Percentiles rank a stretch among this genome's conserved stretches.
phyloP scores from a whole-genome alignment of 1,140 invertebrate species.

The Drosophila willistoni region DNA sequence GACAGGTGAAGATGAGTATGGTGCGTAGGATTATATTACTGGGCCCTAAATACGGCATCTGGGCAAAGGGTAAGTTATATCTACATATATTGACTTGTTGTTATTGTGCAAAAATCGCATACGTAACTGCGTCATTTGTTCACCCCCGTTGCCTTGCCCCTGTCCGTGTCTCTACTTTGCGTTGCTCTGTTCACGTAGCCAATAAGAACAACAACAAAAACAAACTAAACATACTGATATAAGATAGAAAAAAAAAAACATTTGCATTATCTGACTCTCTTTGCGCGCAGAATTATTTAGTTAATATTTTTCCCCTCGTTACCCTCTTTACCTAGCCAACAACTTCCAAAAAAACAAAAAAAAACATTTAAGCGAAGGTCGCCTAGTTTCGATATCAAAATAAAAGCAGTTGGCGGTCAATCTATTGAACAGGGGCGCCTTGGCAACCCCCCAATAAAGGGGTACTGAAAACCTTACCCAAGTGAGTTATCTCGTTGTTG shows the following conservation, averaged over 20 bases:
- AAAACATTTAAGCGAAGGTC: slow-evolving; percentile 51
- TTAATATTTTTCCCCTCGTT: background rate
- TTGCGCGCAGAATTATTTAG: slow-evolving; percentile 56
- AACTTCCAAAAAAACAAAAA: slow-evolving; percentile 10
- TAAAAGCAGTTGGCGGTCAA: slow-evolving; percentile 49
- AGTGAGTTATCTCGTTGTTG: background rate
- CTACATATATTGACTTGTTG: slow-evolving; percentile 1
- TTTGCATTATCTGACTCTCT: slow-evolving; percentile 10
- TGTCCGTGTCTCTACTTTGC: background rate
- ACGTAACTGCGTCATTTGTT: slow-evolving; percentile 78
- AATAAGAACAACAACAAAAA: slow-evolving; percentile 41
- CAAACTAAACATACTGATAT: slow-evolving; percentile 25
- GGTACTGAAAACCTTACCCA: background rate
- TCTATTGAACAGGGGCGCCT: slow-evolving; percentile 30
- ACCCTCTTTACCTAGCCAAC: background rate
- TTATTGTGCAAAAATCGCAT: slow-evolving; percentile 67
- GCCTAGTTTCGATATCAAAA: slow-evolving; percentile 57
- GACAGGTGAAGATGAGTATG: slow-evolving; percentile 67
- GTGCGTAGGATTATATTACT: slow-evolving; percentile 74
- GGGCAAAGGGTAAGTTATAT: slow-evolving; percentile 72
- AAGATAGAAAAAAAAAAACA: background rate
- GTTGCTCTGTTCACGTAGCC: slow-evolving; percentile 12
- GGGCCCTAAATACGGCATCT: slow-evolving; percentile 73
- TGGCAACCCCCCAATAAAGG: background rate
- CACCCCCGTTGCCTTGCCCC: slow-evolving; percentile 20